A percentile compares a stretch with the other conserved stretches of the same genome.
Evolutionary conservation across 1,140 invertebrate genomes (phyloP).

Genomic region (Orius insidiosus): DNA sequence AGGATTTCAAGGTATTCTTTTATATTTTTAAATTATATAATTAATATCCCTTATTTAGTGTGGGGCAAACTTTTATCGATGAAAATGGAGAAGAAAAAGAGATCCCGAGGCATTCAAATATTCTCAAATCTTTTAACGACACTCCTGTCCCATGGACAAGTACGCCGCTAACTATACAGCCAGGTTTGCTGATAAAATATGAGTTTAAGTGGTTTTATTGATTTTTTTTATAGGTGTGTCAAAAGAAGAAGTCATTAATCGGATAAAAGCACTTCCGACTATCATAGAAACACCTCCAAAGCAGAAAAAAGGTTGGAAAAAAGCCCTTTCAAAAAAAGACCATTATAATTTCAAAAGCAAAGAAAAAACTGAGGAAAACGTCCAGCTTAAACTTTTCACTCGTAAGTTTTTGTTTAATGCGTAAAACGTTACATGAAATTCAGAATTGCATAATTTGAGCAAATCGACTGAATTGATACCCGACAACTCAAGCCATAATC

Average conservation of each 20-base stretch:
- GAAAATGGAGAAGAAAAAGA: constrained; percentile 15
- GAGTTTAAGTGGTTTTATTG: not conserved
- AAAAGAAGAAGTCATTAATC: constrained; percentile 2
- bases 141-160: constrained; percentile 8
- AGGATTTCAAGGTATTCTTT: constrained; percentile 7
- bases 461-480: not conserved
- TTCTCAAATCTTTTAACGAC: constrained; percentile 9
- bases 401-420: too few relatives aligned
- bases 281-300: constrained; percentile 1
- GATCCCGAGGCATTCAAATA: constrained; percentile 10
- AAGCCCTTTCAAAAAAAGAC: constrained; percentile 1
- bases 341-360: not conserved
- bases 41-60: constrained; percentile 8
- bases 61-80: constrained; percentile 11
- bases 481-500: not conserved
- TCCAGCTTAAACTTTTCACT: not conserved
- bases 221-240: constrained; percentile 9
- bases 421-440: too few relatives aligned
- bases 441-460: not conserved
- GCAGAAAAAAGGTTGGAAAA: constrained; percentile 12
- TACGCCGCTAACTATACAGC: constrained; percentile 10
- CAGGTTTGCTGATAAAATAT: constrained; percentile 8
- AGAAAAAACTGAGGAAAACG: not conserved
- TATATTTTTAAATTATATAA: too few relatives aligned
- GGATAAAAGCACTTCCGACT: constrained; percentile 11